Percentiles rank a stretch among this genome's conserved stretches.
phyloP scores from a whole-genome alignment of 2,797 vertebrate species.

The Mareca strepera region DNA sequence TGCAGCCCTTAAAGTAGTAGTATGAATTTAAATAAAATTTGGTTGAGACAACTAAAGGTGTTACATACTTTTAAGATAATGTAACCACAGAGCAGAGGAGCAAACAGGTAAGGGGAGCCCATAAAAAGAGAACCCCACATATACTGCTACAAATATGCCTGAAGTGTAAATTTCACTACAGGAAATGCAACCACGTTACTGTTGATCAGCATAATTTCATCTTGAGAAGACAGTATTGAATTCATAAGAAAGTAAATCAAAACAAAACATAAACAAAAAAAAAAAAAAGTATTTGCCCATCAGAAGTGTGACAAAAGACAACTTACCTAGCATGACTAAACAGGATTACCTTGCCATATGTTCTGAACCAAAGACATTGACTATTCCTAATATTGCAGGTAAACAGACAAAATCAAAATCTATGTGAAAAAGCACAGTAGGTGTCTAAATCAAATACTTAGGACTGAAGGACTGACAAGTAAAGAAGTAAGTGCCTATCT shows the following conservation, averaged over 20 bases:
- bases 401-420: background rate
- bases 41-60: background rate
- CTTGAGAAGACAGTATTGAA: background rate
- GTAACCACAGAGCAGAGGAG: background rate
- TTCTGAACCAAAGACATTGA: slow-evolving; percentile 8
- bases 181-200: slow-evolving; percentile 4
- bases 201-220: background rate
- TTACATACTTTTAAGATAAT: background rate
- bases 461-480: background rate
- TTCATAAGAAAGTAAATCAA: slow-evolving; percentile 16
- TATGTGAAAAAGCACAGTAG: background rate
- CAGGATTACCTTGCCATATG: background rate
- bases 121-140: background rate
- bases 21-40: background rate
- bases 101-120: background rate
- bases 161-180: slow-evolving; percentile 1
- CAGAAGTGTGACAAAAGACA: background rate
- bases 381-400: background rate
- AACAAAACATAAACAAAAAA: background rate
- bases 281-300: background rate
- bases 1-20: background rate
- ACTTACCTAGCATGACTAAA: background rate
- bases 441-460: background rate
- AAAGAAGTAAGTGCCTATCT: background rate
- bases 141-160: background rate